These are phyloP conservation scores for Embiotoca jacksoni DNA, from an alignment of 2,113 vertebrate genomes.

Conservation along the genomic window DNA sequence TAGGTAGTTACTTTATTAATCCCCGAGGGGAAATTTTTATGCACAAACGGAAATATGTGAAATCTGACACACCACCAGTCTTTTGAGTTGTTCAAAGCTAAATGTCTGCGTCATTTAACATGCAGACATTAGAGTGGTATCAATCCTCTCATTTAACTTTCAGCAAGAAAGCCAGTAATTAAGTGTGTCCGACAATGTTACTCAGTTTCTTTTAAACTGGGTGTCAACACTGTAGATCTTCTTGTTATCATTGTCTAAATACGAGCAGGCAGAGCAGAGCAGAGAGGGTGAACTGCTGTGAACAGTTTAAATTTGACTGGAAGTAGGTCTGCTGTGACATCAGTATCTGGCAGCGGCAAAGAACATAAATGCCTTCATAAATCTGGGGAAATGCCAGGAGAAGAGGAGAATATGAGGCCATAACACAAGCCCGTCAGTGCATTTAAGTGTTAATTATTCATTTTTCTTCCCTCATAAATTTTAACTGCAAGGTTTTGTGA, in stretches of 20 bases:
- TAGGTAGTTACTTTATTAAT: too few species aligned
- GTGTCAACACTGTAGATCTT: conserved; percentile 14
- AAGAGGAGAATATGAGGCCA: conserved; percentile 69
- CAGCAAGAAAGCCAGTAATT: background rate
- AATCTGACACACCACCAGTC: too few species aligned
- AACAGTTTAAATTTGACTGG: conserved; percentile 50
- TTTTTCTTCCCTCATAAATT: conserved; percentile 81
- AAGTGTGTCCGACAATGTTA: background rate
- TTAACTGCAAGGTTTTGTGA: conserved; percentile 82
- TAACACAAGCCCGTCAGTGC: conserved; percentile 75
- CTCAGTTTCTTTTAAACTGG: conserved; percentile 4
- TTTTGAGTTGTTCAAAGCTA: background rate
- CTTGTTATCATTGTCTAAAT: conserved; percentile 16
- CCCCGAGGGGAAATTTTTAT: too few species aligned
- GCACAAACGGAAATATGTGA: too few species aligned
- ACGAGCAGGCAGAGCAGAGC: conserved; percentile 29
- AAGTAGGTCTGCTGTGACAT: conserved; percentile 68
- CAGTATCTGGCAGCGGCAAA: conserved; percentile 56
- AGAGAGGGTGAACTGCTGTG: conserved; percentile 35
- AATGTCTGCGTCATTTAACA: conserved; percentile 1
- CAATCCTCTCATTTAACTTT: background rate
- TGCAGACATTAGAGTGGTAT: background rate
- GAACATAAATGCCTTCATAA: conserved; percentile 64
- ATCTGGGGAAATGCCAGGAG: conserved; percentile 69
- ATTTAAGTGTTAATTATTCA: conserved; percentile 84